Percentiles rank a stretch among this genome's conserved stretches.
phyloP scores from a whole-genome alignment of 2,888 invertebrate genomes.

The Chaetoderma sp. region DNA sequence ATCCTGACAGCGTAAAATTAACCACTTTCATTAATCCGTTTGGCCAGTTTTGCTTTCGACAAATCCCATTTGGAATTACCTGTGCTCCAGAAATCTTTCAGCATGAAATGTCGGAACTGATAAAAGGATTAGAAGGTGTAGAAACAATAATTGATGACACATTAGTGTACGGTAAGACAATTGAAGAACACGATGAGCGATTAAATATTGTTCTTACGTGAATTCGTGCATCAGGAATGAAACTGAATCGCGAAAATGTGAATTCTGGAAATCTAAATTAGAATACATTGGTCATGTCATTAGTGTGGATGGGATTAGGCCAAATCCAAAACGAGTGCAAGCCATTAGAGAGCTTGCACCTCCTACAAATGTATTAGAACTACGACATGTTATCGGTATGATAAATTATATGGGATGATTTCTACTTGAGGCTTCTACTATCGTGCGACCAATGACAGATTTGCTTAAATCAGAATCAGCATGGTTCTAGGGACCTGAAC shows the following conservation, averaged over 20 bases:
- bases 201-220: background rate
- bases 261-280: constrained; percentile 3
- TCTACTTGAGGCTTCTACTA: constrained; percentile 1
- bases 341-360: background rate
- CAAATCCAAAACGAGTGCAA: background rate
- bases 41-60: constrained; percentile 14
- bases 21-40: constrained; percentile 25
- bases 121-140: constrained; percentile 1
- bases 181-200: background rate
- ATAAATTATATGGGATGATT: constrained; percentile 20
- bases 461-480: constrained; percentile 14
- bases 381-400: background rate
- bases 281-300: constrained; percentile 9
- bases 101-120: constrained; percentile 18
- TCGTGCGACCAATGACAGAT: constrained; percentile 21
- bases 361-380: constrained; percentile 6
- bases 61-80: constrained; percentile 24
- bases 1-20: constrained; percentile 3
- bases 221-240: constrained; percentile 7
- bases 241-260: background rate
- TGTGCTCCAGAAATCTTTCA: constrained; percentile 20
- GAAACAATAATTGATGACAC: constrained; percentile 27
- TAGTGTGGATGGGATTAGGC: constrained; percentile 10
- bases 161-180: constrained; percentile 13
- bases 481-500: constrained; percentile 25